These are phyloP conservation scores for Ichneumon xanthorius DNA, from an alignment of 2,888 invertebrate species.

Conservation along the genomic window DNA sequence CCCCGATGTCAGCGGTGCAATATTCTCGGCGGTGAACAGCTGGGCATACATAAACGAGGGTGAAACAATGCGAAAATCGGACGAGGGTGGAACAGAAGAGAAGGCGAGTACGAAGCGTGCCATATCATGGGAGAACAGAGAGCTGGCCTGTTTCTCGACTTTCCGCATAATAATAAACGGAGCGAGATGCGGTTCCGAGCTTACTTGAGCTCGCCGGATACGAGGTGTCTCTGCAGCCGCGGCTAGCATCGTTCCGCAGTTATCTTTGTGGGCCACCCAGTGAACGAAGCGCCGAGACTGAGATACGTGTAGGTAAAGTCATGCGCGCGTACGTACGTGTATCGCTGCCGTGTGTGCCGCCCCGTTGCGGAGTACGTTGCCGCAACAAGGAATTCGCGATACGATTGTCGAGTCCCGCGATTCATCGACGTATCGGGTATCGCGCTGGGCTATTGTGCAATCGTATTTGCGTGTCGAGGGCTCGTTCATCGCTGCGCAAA, in stretches of 20 bases:
- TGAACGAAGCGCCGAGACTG: constrained; percentile 40
- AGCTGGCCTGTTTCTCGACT: constrained; percentile 65
- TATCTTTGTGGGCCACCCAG: constrained; percentile 78
- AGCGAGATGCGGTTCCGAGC: constrained; percentile 59
- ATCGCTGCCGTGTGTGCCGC: background rate
- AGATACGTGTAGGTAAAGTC: constrained; percentile 43
- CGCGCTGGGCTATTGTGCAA: constrained; percentile 2
- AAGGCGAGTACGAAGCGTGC: constrained; percentile 29
- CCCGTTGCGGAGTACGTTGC: constrained; percentile 7
- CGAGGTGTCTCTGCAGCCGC: constrained; percentile 70
- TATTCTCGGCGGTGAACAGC: constrained; percentile 23
- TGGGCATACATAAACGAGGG: background rate
- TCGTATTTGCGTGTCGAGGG: background rate
- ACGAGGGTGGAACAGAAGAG: constrained; percentile 40
- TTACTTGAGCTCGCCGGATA: constrained; percentile 73
- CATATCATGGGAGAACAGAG: constrained; percentile 51
- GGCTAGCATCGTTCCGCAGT: constrained; percentile 71
- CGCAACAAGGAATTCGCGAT: constrained; percentile 40
- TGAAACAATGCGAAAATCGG: constrained; percentile 63
- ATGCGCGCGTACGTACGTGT: constrained; percentile 29
- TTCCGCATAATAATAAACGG: constrained; percentile 49
- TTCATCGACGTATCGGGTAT: constrained; percentile 67
- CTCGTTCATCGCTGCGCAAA: background rate
- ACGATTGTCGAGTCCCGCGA: constrained; percentile 43
- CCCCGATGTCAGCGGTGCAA: constrained; percentile 12